A percentile compares a stretch with the other conserved stretches of the same genome.
Conservation (phyloP, 2,797 vertebrate genomes). For the Scolopax rusticola region DNA sequence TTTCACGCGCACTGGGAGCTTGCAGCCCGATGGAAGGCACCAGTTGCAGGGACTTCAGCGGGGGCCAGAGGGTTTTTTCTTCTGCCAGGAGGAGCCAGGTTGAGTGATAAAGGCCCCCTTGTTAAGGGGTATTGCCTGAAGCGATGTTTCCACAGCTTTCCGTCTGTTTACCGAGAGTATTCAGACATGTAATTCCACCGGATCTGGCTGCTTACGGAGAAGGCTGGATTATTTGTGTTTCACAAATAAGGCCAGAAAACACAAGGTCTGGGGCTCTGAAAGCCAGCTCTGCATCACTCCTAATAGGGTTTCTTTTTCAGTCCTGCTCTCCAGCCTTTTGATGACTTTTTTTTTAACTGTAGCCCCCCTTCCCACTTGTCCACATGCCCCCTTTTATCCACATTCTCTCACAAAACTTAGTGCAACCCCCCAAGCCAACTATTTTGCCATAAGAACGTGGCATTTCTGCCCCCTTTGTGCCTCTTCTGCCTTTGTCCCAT, state of each 20-base stretch:
- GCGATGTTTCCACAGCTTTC: conserved; percentile 61
- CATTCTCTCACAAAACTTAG: background rate
- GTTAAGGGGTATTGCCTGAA: conserved; percentile 19
- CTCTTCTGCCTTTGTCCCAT: background rate
- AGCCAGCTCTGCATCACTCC: background rate
- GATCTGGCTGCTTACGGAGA: conserved; percentile 52
- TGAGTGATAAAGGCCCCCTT: conserved; percentile 47
- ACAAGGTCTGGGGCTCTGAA: background rate
- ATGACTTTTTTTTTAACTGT: background rate
- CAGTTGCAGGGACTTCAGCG: background rate
- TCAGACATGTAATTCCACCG: conserved; percentile 63
- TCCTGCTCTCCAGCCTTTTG: background rate
- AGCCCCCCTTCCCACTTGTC: background rate
- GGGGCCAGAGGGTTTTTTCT: background rate
- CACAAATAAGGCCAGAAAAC: conserved; percentile 61
- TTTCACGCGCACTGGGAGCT: rapidly evolving
- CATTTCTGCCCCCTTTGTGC: background rate
- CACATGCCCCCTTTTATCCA: rapidly evolving
- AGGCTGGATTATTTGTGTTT: conserved; percentile 64
- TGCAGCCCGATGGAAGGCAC: rapidly evolving
- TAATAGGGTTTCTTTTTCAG: background rate
- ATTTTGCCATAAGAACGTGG: rapidly evolving
- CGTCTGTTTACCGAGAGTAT: conserved; percentile 23
- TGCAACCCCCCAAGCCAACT: rapidly evolving
- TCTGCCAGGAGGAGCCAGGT: conserved; percentile 8